A percentile compares a stretch with the other conserved stretches of the same genome.
These are phyloP conservation scores for Trichosurus vulpecula DNA, from an alignment of 2,797 vertebrate species.

Conservation along the genomic window DNA sequence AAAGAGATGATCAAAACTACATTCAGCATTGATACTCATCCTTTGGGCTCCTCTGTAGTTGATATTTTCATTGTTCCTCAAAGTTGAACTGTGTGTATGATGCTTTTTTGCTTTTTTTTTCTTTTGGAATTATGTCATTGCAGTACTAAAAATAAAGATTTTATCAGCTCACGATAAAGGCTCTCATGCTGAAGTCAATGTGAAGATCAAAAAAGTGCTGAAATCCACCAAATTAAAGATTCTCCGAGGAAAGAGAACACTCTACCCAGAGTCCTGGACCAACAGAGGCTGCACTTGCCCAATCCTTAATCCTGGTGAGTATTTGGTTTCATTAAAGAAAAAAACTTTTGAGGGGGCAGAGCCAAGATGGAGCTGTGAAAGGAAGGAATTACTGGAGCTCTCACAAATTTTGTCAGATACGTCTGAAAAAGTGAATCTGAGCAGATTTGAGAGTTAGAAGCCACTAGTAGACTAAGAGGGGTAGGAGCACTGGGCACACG, in stretches of 20 bases:
- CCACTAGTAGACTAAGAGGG: no score
- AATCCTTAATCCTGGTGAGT: conserved; percentile 95
- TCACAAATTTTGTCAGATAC: no score
- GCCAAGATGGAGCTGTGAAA: no score
- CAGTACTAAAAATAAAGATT: conserved; percentile 95
- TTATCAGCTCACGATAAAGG: conserved; percentile 98
- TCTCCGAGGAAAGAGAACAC: conserved; percentile 88
- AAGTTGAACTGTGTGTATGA: conserved; percentile 21
- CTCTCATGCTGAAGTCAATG: conserved; percentile 96
- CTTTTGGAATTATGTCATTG: conserved; percentile 72
- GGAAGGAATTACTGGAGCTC: no score
- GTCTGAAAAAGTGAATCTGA: no score
- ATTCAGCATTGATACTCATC: neutral
- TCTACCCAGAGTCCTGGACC: conserved; percentile 98
- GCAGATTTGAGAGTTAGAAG: no score
- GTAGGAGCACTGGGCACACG: no score
- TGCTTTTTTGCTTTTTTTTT: conserved; percentile 54
- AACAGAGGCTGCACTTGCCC: conserved; percentile 97
- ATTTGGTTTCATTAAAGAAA: conserved; percentile 27
- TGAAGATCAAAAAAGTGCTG: conserved; percentile 97
- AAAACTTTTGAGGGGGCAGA: no score
- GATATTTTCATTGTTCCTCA: neutral
- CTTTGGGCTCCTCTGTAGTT: conserved; percentile 22
- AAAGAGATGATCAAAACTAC: conserved; percentile 20
- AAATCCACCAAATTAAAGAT: conserved; percentile 93